A percentile compares a stretch with the other conserved stretches of the same genome.
These are phyloP conservation scores for Oryctes rhinoceros DNA, from an alignment of 1,140 invertebrate species.

Conservation along the genomic window DNA sequence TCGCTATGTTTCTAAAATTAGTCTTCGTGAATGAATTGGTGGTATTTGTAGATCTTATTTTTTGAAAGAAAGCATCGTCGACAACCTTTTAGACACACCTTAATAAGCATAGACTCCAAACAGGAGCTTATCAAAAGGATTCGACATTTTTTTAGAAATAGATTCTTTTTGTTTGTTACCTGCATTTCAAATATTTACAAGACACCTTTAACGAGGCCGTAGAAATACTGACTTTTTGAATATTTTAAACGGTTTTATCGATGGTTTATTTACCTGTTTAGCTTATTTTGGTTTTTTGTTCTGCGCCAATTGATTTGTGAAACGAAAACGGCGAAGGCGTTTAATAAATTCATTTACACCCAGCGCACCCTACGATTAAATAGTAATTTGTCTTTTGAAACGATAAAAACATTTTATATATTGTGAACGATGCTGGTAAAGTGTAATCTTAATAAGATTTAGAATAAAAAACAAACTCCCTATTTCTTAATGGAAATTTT, in stretches of 20 bases:
- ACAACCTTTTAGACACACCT: no score
- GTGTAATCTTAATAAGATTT: not conserved
- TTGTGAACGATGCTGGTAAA: no score
- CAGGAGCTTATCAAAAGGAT: no score
- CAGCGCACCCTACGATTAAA: not conserved
- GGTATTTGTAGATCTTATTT: not conserved
- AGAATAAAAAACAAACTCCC: not conserved
- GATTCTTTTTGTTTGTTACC: no score
- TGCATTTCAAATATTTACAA: no score
- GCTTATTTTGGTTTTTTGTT: not conserved
- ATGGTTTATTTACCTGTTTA: not conserved
- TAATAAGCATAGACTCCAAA: no score
- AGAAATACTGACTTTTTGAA: not conserved
- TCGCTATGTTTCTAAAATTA: slow-evolving; percentile 19
- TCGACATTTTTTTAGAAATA: no score
- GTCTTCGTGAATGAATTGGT: slow-evolving; percentile 12
- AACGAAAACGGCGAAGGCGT: not conserved
- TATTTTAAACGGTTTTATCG: slow-evolving; percentile 6
- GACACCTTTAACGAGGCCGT: no score
- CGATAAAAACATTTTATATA: not conserved
- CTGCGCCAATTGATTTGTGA: no score
- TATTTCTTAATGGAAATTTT: slow-evolving; percentile 16
- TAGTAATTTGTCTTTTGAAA: not conserved
- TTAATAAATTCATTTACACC: not conserved
- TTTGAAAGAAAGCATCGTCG: not conserved